phyloP scores from a whole-genome alignment of 2,113 vertebrate genomes.

The Mus spicilegus region DNA sequence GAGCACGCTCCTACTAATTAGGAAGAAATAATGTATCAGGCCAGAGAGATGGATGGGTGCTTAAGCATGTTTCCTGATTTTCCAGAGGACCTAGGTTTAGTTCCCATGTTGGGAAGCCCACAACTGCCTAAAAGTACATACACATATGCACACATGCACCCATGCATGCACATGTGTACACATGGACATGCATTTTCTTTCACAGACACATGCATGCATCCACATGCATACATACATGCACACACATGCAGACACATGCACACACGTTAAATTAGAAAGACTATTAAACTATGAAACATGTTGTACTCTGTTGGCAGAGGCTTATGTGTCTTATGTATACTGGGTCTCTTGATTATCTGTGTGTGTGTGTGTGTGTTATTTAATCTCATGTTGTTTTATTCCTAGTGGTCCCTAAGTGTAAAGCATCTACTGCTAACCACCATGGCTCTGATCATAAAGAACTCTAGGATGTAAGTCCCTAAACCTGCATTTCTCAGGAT shows the following conservation, averaged over 20 bases:
- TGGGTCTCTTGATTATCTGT: not conserved
- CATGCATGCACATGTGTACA: not conserved
- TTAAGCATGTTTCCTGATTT: not conserved
- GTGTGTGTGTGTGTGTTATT: not conserved
- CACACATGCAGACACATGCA: not conserved
- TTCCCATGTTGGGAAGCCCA: not conserved
- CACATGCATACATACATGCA: not conserved
- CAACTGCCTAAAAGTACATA: not conserved
- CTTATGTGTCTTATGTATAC: not conserved
- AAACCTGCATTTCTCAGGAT: not conserved
- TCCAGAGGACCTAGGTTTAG: not conserved
- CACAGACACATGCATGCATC: not conserved
- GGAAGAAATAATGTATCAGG: not conserved
- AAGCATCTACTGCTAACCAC: not conserved
- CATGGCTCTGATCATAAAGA: not conserved
- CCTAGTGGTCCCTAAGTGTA: not conserved
- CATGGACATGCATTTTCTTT: too few relatives aligned
- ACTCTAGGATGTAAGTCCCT: not conserved
- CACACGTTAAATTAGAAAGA: not conserved
- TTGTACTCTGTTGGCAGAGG: not conserved
- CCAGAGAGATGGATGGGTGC: not conserved
- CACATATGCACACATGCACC: not conserved
- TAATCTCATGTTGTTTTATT: not conserved
- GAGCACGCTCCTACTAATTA: not conserved
- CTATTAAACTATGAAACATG: not conserved